phyloP scores from a whole-genome alignment of 2,113 vertebrate species.

The Alethe castanea region DNA sequence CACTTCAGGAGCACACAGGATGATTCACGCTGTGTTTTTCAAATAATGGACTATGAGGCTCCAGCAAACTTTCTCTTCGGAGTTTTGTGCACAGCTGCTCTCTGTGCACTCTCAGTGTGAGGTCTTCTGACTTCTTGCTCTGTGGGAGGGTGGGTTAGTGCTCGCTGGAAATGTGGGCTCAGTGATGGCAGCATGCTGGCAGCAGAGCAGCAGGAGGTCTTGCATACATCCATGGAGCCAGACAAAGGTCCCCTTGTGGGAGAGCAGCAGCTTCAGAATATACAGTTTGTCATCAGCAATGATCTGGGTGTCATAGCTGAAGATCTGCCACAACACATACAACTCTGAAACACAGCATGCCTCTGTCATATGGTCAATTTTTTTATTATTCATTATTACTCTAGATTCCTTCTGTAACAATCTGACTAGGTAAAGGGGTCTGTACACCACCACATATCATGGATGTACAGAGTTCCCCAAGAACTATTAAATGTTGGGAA shows the following conservation, averaged over 20 bases:
- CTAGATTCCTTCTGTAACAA: neutral
- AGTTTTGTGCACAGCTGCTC: neutral
- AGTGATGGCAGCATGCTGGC: neutral
- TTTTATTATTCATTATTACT: neutral
- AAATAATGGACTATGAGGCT: neutral
- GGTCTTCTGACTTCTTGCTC: neutral
- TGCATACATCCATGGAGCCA: neutral
- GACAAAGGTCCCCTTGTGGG: neutral
- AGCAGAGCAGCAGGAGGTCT: neutral
- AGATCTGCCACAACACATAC: neutral
- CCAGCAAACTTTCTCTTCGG: neutral
- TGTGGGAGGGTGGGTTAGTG: neutral
- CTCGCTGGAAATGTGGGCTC: neutral
- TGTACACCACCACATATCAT: neutral
- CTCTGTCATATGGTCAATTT: neutral
- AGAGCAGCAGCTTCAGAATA: neutral
- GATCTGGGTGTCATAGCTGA: neutral
- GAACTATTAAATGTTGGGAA: neutral
- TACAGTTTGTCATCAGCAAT: neutral
- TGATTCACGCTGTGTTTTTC: neutral
- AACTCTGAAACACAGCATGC: neutral
- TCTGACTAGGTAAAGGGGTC: neutral
- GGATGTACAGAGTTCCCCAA: neutral
- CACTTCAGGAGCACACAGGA: neutral
- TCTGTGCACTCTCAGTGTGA: neutral